Evolutionary conservation across 2,888 invertebrate genomes (phyloP), one percentile per base, ranked within the genome.

Genomic region (Andrena camellia): DNA sequence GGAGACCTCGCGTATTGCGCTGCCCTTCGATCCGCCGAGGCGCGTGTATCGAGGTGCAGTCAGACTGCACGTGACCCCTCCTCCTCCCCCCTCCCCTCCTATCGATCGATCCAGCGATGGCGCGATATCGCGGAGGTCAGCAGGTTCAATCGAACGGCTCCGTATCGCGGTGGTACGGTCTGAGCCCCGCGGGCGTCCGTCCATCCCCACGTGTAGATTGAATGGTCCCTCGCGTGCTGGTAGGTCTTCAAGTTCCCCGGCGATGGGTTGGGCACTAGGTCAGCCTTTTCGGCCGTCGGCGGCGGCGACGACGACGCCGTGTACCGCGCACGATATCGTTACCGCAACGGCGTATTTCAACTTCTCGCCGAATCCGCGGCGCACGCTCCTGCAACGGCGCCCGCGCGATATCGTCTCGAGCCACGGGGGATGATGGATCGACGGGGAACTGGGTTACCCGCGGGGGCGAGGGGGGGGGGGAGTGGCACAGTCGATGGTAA

Each of bases 181-280:
- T 70, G 78, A 84, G 75, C 74, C 42, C 72, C 73, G 60, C 64
- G 71, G 73, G 70, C 74, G 66, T 81, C 69, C 84, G 79, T 83
- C 77, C 67, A 81, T 87, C 81, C 83, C 78, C 74, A 66, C 68
- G 72, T 73, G 76, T 70, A 89, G 86, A 90, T 90, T 81, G 87
- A 90, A 87, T 86, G 85, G 68, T 73, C 83, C 88, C 78, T 90
- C 81, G 90, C 90, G 90, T 90, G 90, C 68, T 79, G 75, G 81
- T 80, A 85, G 82, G 86, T 85, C 86, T 90, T 86, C 68, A 62
- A 87, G 84, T 84, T 84, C 54, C 74, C 10, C 8, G 31, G 67
- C 78, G 86, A 87, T 88, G 86, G 90, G 85, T 81, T 87, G 90
- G 90, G 76, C 86, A 90, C 87, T 90, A 84, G 90, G 90, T 90